These are phyloP conservation scores for Turritopsis rubra DNA, from an alignment of 30 jellyfish, hydroid and myxozoan species.

Conservation along the genomic window DNA sequence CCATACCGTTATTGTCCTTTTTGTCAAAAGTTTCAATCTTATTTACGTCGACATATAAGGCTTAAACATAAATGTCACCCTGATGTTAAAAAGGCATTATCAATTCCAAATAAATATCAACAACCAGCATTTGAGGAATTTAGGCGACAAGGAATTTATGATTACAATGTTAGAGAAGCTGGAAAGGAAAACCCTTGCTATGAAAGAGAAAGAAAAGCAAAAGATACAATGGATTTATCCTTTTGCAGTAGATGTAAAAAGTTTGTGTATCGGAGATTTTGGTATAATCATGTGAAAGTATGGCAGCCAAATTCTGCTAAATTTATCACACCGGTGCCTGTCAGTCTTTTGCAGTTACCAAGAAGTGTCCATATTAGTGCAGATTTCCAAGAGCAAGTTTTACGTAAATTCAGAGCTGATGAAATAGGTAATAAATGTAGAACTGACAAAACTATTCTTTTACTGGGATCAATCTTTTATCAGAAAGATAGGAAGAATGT, in stretches of 20 bases:
- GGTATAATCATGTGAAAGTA: conserved; percentile 17
- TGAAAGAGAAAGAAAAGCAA: conserved; percentile 22
- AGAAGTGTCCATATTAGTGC: conserved; percentile 6
- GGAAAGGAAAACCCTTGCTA: conserved; percentile 16
- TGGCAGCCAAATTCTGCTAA: conserved; percentile 20
- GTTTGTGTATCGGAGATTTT: conserved; percentile 4
- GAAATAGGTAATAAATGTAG: conserved; percentile 16
- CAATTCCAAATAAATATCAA: conserved; percentile 2
- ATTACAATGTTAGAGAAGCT: conserved; percentile 4
- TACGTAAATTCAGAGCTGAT: conserved; percentile 6
- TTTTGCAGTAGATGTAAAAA: conserved; percentile 11
- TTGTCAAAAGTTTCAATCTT: conserved; percentile 15
- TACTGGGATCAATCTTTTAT: conserved; percentile 16
- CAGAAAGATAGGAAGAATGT: conserved; percentile 2
- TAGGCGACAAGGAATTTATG: conserved; percentile 19
- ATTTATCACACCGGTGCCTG: conserved; percentile 15
- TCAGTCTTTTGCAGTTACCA: conserved; percentile 5
- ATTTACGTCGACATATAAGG: conserved; percentile 18
- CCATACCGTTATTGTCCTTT: conserved; percentile 22
- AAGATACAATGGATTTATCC: neutral
- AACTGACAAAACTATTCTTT: neutral
- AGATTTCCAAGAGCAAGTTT: conserved; percentile 4
- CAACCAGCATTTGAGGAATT: conserved; percentile 5
- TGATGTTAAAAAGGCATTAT: conserved; percentile 9
- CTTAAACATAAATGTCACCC: conserved; percentile 19